Evolutionary conservation across 2,888 invertebrate species (phyloP).

Genomic region (Choreutis nemorana): DNA sequence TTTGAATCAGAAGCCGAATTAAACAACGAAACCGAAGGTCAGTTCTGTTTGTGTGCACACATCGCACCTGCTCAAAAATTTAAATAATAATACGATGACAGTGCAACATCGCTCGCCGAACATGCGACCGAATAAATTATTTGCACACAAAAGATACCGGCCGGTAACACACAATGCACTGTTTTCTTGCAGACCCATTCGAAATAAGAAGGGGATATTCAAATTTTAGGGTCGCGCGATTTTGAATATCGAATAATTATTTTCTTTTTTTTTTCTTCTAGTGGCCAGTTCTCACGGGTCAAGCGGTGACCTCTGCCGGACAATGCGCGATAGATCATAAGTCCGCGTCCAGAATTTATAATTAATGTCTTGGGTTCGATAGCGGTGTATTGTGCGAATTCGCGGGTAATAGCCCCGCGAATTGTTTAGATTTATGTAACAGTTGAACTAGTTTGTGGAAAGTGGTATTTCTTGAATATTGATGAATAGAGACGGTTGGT

Average conservation of each 20-base stretch:
- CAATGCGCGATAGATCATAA: conserved; percentile 40
- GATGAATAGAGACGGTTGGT: conserved; percentile 27
- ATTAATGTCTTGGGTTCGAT: conserved; percentile 48
- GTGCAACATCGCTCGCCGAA: conserved; percentile 22
- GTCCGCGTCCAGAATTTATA: conserved; percentile 51
- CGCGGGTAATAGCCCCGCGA: conserved; percentile 47
- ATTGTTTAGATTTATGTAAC: conserved; percentile 39
- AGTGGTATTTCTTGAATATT: conserved; percentile 61
- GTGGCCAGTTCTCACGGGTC: conserved; percentile 59
- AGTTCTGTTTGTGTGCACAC: conserved; percentile 36
- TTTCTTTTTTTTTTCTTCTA: conserved; percentile 23
- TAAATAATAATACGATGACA: conserved; percentile 54
- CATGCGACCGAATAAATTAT: conserved; percentile 51
- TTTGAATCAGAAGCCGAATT: too few relatives aligned
- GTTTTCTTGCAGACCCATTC: conserved; percentile 42
- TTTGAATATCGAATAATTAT: conserved; percentile 35
- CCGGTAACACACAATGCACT: conserved; percentile 30
- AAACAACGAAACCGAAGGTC: conserved; percentile 46
- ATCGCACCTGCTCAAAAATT: conserved; percentile 41
- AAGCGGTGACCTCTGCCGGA: conserved; percentile 53
- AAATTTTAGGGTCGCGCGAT: conserved; percentile 58
- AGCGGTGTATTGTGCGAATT: conserved; percentile 31
- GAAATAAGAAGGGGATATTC: conserved; percentile 45
- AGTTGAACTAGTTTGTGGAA: conserved; percentile 35
- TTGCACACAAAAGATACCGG: conserved; percentile 38